Conservation (phyloP, 2,113 vertebrate genomes). For the Leucosticte australis region DNA sequence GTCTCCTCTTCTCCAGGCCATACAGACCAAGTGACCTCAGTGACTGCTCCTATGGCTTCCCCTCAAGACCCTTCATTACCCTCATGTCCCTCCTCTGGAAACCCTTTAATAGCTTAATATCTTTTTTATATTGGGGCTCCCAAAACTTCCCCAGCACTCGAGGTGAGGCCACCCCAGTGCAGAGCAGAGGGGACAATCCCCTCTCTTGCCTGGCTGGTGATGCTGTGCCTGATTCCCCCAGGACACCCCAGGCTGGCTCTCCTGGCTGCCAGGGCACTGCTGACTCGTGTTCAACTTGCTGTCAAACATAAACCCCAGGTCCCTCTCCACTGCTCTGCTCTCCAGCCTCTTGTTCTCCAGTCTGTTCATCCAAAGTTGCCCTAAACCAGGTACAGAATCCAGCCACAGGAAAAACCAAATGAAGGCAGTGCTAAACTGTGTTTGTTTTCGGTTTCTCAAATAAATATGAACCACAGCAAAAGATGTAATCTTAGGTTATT, state of each 20-base stretch:
- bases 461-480: neutral
- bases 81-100: neutral
- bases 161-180: fast-evolving
- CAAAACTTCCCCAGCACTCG: fast-evolving
- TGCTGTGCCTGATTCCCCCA: neutral
- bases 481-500: neutral
- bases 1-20: neutral
- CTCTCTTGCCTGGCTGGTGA: fast-evolving
- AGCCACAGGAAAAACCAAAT: neutral
- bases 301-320: neutral
- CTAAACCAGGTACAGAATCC: no score
- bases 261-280: neutral
- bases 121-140: neutral
- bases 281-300: neutral
- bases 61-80: neutral
- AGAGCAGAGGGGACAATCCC: neutral
- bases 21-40: neutral
- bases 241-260: neutral
- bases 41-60: neutral
- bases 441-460: neutral
- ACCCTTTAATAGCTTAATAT: no score
- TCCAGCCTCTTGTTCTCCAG: neutral
- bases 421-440: neutral
- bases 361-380: neutral
- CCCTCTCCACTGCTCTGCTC: neutral